These are phyloP conservation scores for Heliornis fulica DNA, from an alignment of 2,113 vertebrate species.

Conservation along the genomic window DNA sequence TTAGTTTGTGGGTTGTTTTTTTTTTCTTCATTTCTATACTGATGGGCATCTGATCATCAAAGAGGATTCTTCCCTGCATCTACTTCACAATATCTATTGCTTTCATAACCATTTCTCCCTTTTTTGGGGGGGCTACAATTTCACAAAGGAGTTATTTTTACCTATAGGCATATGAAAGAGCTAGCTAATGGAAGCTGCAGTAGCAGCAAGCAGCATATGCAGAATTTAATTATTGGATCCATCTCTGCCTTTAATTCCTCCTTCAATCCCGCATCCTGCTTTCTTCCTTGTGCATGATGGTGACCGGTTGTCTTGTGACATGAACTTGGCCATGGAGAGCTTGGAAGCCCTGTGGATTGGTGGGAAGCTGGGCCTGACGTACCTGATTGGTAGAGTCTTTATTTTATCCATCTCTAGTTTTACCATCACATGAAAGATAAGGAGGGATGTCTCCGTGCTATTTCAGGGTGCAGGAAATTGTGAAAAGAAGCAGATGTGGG, in stretches of 20 bases:
- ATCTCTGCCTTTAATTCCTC: background rate
- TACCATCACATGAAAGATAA: background rate
- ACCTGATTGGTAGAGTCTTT: background rate
- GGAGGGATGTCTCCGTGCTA: background rate
- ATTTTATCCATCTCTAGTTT: background rate
- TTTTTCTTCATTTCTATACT: background rate
- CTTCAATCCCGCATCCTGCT: background rate
- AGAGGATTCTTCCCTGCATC: background rate
- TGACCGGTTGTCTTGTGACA: background rate
- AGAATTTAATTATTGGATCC: background rate
- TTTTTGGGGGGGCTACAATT: background rate
- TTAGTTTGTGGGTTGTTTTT: no score
- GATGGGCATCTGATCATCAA: background rate
- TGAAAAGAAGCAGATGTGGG: background rate
- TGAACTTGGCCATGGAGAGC: background rate
- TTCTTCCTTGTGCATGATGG: background rate
- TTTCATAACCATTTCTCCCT: background rate
- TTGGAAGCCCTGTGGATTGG: background rate
- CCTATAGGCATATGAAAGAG: background rate
- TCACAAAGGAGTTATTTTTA: background rate
- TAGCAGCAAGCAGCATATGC: background rate
- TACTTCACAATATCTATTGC: background rate
- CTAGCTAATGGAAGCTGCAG: background rate
- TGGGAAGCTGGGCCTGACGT: background rate
- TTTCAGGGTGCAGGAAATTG: background rate